Conservation (phyloP, 1,140 invertebrate genomes). For the Diachasmimorpha longicaudata region DNA sequence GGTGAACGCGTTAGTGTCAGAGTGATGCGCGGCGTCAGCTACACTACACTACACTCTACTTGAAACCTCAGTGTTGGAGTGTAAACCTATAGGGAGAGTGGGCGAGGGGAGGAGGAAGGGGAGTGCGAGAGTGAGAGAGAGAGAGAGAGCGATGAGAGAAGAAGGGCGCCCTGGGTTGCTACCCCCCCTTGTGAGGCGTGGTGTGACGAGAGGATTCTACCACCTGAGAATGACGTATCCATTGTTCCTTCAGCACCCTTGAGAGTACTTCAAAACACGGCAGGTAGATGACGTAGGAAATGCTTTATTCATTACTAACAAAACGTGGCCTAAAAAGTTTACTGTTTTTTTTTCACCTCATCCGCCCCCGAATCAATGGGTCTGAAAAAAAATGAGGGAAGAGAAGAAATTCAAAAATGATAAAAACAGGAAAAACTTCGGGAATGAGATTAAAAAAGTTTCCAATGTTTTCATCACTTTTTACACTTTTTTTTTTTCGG, state of each 20-base stretch:
- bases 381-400: neutral
- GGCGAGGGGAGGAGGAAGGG: neutral
- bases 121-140: neutral
- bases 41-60: conserved; percentile 15
- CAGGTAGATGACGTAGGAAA: conserved; percentile 10
- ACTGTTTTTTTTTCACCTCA: neutral
- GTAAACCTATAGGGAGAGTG: neutral
- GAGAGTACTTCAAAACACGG: conserved; percentile 8
- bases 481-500: neutral
- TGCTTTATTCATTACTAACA: conserved; percentile 7
- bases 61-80: conserved; percentile 13
- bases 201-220: conserved; percentile 21
- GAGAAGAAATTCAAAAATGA: neutral
- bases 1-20: conserved; percentile 10
- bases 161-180: neutral
- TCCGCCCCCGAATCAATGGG: neutral
- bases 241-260: conserved; percentile 16
- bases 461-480: neutral
- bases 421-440: neutral
- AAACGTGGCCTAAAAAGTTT: neutral
- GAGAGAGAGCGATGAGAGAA: neutral
- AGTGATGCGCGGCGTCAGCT: conserved; percentile 16
- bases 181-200: neutral
- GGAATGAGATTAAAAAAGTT: neutral
- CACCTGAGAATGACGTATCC: conserved; percentile 22